Evolutionary conservation across 2,113 vertebrate species (phyloP).

Genomic region (Leptobrachium leishanense): DNA sequence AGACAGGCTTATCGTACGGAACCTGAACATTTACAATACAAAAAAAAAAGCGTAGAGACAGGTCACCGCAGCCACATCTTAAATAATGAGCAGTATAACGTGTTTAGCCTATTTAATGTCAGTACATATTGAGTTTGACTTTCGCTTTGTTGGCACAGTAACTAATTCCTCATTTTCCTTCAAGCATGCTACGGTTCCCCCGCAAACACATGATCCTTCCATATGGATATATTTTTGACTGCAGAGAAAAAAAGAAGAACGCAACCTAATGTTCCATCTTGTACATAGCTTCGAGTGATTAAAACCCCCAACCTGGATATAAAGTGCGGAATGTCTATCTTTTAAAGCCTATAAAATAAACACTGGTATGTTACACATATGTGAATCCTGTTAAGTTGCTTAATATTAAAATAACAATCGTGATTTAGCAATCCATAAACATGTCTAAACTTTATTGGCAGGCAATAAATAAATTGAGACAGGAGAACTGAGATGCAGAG

Average conservation of each 20-base stretch:
- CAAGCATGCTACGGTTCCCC: constrained; percentile 26
- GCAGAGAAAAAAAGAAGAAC: constrained; percentile 1
- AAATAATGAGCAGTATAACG: neutral
- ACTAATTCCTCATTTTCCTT: constrained; percentile 39
- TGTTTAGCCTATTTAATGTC: constrained; percentile 5
- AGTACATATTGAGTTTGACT: constrained; percentile 8
- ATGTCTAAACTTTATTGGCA: constrained; percentile 45
- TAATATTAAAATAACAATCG: constrained; percentile 49
- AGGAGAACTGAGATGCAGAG: constrained; percentile 24
- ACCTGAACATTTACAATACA: neutral
- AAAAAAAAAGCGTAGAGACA: constrained; percentile 5
- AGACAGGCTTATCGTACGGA: neutral
- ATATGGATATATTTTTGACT: constrained; percentile 34
- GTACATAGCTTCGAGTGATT: constrained; percentile 31
- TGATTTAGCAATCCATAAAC: constrained; percentile 49
- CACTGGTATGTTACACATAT: constrained; percentile 46
- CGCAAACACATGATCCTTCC: constrained; percentile 32
- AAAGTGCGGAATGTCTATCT: constrained; percentile 47
- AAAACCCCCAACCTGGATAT: constrained; percentile 43
- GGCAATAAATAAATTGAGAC: constrained; percentile 41
- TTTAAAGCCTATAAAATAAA: constrained; percentile 43
- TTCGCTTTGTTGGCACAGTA: constrained; percentile 6
- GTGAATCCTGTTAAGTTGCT: constrained; percentile 46
- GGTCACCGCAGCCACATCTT: neutral
- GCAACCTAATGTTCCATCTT: constrained; percentile 33